These are phyloP conservation scores for Luehdorfia chinensis DNA, from an alignment of 1,140 invertebrate genomes.

Conservation along the genomic window DNA sequence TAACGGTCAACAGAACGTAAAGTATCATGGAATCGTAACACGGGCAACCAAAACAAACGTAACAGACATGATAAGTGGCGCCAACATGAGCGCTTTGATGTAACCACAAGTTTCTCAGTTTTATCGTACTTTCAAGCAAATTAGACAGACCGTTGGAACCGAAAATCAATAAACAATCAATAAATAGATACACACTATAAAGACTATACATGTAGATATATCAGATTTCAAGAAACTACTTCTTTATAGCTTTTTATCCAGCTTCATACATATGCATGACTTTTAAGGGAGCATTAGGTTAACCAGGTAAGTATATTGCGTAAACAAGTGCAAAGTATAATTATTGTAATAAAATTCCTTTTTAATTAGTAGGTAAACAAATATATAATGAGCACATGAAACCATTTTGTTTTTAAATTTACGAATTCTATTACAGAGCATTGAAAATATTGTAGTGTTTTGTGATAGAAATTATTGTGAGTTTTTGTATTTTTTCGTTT, in stretches of 20 bases:
- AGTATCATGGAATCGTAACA: slow-evolving; percentile 8
- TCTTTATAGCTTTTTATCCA: slow-evolving; percentile 12
- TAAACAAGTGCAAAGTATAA: slow-evolving; percentile 2
- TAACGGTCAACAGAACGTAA: slow-evolving; percentile 12
- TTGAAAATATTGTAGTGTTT: too few species aligned
- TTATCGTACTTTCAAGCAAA: slow-evolving; percentile 14
- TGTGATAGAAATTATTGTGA: too few species aligned
- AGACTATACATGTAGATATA: neutral
- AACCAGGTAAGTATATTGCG: neutral
- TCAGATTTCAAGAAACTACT: slow-evolving; percentile 6
- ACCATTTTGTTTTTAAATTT: too few species aligned
- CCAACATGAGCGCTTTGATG: slow-evolving; percentile 11
- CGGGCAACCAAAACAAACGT: slow-evolving; percentile 7
- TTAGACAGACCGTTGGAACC: neutral
- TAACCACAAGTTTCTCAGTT: slow-evolving; percentile 11
- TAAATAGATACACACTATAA: too few species aligned
- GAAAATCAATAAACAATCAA: slow-evolving; percentile 3
- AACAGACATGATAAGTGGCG: slow-evolving; percentile 10
- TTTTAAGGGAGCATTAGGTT: slow-evolving; percentile 17
- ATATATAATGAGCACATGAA: too few species aligned
- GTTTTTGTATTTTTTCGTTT: too few species aligned
- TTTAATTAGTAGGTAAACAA: too few species aligned
- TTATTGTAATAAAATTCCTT: slow-evolving; percentile 1
- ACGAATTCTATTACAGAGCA: too few species aligned
- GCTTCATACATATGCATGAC: slow-evolving; percentile 12